These are phyloP conservation scores for Hephaestus fuliginosus DNA, from an alignment of 2,797 vertebrate species.

Conservation along the genomic window DNA sequence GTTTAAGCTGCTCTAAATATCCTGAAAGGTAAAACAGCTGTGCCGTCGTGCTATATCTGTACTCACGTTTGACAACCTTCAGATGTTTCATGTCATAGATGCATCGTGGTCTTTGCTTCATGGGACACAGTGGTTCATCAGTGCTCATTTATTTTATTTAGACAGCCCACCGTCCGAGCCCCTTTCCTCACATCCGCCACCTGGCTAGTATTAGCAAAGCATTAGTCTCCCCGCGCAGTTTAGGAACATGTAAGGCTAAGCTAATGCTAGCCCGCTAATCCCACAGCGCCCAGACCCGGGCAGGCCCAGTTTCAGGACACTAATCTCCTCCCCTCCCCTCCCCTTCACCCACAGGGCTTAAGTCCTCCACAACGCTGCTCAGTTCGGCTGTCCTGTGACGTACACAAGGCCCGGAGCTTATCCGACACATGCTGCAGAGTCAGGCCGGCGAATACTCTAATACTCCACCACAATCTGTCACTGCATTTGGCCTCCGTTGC, in stretches of 20 bases:
- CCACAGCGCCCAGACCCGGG: conserved; percentile 54
- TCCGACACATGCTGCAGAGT: conserved; percentile 59
- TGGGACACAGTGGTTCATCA: neutral
- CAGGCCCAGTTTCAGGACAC: conserved; percentile 72
- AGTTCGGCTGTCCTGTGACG: conserved; percentile 69
- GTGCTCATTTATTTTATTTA: neutral
- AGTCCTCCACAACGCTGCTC: conserved; percentile 72
- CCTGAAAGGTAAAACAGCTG: neutral
- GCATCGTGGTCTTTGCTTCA: neutral
- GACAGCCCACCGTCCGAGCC: too few species aligned
- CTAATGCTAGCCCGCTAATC: conserved; percentile 74
- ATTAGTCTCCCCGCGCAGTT: conserved; percentile 33
- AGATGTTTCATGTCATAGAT: neutral
- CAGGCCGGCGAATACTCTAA: conserved; percentile 58
- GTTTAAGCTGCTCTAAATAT: neutral
- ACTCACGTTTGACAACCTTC: neutral
- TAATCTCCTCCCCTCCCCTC: conserved; percentile 71
- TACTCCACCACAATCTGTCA: conserved; percentile 66
- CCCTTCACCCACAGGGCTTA: conserved; percentile 62
- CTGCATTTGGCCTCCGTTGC: conserved; percentile 46
- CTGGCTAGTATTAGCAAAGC: conserved; percentile 50
- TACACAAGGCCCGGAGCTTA: conserved; percentile 65
- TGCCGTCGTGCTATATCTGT: neutral
- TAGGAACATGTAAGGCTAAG: conserved; percentile 53
- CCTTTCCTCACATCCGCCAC: conserved; percentile 22